Percentiles rank a stretch among this genome's conserved stretches.
These are phyloP conservation scores for Trematomus bernacchii DNA, from an alignment of 2,797 vertebrate species.

Conservation along the genomic window DNA sequence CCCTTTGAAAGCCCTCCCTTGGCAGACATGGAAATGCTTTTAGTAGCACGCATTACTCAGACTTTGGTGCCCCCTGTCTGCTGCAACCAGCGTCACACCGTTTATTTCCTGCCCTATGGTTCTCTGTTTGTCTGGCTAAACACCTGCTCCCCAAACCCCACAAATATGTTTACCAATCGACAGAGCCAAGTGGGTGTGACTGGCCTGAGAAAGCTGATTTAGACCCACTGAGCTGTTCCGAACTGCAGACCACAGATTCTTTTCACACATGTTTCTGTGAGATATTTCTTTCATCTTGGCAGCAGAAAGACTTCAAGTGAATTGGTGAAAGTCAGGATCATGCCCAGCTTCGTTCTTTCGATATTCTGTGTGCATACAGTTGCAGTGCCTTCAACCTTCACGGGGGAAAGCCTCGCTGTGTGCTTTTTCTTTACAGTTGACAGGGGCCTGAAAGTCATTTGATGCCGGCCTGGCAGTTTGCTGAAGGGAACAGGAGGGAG, in stretches of 20 bases:
- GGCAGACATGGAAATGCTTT: constrained; percentile 62
- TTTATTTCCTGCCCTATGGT: constrained; percentile 29
- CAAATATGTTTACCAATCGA: constrained; percentile 69
- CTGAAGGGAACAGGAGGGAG: constrained; percentile 35
- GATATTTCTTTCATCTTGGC: constrained; percentile 47
- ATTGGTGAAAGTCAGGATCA: constrained; percentile 34
- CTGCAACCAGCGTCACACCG: constrained; percentile 14
- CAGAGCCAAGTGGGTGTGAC: constrained; percentile 58
- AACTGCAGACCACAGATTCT: constrained; percentile 36
- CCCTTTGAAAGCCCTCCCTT: constrained; percentile 52
- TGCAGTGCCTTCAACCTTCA: constrained; percentile 45
- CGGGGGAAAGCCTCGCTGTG: constrained; percentile 30
- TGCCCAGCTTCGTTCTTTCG: constrained; percentile 25
- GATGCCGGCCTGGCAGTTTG: constrained; percentile 47
- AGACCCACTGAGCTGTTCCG: constrained; percentile 31
- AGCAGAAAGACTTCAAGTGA: constrained; percentile 28
- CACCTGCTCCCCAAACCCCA: constrained; percentile 38
- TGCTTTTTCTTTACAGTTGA: constrained; percentile 55
- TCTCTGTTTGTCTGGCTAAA: constrained; percentile 38
- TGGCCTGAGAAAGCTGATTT: constrained; percentile 45
- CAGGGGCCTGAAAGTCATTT: constrained; percentile 68
- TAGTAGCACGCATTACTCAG: constrained; percentile 42
- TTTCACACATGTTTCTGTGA: constrained; percentile 50
- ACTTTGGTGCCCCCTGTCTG: constrained; percentile 74
- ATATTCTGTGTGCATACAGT: constrained; percentile 39